Conservation (phyloP, 2,113 vertebrate species). For the Nothocercus julius region DNA sequence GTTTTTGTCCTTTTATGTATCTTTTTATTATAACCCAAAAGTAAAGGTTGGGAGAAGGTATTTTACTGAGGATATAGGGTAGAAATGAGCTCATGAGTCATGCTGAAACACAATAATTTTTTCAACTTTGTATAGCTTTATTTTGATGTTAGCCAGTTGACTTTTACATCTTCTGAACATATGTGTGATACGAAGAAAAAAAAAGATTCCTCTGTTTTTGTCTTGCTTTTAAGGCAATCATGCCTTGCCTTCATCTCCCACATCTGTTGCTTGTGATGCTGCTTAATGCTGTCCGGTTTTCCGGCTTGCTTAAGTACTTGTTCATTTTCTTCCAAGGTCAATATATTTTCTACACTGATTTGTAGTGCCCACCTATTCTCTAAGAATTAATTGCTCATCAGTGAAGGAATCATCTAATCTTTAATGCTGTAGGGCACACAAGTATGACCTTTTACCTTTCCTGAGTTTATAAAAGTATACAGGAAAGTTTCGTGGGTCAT, state of each 20-base stretch:
- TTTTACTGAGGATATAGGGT: background rate
- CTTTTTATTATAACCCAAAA: background rate
- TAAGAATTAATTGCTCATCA: background rate
- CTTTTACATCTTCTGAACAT: slow-evolving; percentile 6
- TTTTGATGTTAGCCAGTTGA: slow-evolving; percentile 37
- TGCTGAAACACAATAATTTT: background rate
- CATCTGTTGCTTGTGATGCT: background rate
- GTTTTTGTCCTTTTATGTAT: background rate
- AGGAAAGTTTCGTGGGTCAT: background rate
- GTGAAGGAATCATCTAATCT: background rate
- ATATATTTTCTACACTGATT: background rate
- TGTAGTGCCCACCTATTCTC: background rate
- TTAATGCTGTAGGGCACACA: background rate
- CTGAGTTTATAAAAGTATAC: background rate
- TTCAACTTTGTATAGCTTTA: background rate
- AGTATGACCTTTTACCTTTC: background rate
- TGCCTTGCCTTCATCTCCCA: slow-evolving; percentile 11
- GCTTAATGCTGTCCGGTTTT: background rate
- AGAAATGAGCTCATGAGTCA: background rate
- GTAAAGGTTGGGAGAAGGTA: background rate
- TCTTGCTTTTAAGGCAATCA: background rate
- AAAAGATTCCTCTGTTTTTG: background rate
- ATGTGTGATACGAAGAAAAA: background rate
- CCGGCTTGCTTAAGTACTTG: background rate
- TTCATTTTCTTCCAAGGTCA: background rate